Conservation (phyloP, 2,888 invertebrate genomes). For the Nemapogon koenigi region DNA sequence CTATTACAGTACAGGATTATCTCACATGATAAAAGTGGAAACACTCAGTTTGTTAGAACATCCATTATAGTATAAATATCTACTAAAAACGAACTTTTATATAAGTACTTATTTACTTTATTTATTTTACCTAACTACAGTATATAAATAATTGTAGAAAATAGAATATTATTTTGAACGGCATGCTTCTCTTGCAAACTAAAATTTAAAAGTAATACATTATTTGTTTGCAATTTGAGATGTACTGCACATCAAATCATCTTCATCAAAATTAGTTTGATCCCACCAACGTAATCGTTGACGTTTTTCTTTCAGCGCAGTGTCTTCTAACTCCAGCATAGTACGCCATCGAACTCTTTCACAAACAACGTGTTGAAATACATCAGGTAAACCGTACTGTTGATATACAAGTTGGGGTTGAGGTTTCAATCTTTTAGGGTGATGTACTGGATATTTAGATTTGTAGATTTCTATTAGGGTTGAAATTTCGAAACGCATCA, state of each 20-base stretch:
- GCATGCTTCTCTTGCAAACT: too few relatives aligned
- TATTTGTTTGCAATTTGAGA: too few relatives aligned
- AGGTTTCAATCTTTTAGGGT: conserved; percentile 26
- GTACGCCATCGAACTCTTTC: conserved; percentile 27
- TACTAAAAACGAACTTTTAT: too few relatives aligned
- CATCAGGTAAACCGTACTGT: conserved; percentile 21
- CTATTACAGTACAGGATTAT: too few relatives aligned
- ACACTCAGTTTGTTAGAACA: too few relatives aligned
- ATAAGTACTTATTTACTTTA: too few relatives aligned
- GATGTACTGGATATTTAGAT: conserved; percentile 26
- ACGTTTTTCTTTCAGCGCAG: conserved; percentile 15
- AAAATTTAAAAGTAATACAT: too few relatives aligned
- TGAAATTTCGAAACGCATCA: conserved; percentile 27
- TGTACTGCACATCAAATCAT: neutral
- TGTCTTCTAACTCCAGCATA: conserved; percentile 25
- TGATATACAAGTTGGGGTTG: conserved; percentile 23
- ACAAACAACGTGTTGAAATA: conserved; percentile 25
- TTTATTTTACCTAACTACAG: too few relatives aligned
- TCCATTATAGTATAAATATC: too few relatives aligned
- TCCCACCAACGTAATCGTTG: conserved; percentile 21
- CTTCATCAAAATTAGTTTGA: conserved; percentile 3
- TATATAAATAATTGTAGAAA: too few relatives aligned
- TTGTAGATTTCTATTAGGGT: conserved; percentile 32
- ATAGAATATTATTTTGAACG: too few relatives aligned
- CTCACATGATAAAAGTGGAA: too few relatives aligned